phyloP scores from a whole-genome alignment of 2,113 vertebrate genomes.

The Scatophagus argus region DNA sequence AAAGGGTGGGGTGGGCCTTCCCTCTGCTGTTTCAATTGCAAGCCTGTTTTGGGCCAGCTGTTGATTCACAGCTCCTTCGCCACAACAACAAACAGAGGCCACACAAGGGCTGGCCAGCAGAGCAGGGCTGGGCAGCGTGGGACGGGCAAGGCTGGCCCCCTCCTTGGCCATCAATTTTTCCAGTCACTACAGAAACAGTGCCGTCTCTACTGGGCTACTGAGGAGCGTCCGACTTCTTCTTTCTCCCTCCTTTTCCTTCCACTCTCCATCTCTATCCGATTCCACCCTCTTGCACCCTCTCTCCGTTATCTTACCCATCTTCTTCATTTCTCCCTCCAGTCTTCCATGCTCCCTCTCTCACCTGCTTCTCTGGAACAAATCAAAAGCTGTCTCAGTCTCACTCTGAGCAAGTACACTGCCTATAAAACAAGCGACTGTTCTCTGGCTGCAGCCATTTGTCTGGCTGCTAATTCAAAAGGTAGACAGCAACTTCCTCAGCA shows the following conservation, averaged over 20 bases:
- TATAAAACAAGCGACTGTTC: constrained; percentile 70
- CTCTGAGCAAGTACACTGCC: constrained; percentile 65
- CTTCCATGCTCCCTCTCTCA: constrained; percentile 62
- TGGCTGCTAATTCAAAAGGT: constrained; percentile 62
- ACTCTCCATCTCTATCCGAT: constrained; percentile 40
- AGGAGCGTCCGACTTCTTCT: constrained; percentile 64
- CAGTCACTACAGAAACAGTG: constrained; percentile 79
- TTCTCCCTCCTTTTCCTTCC: constrained; percentile 35
- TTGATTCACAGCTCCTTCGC: constrained; percentile 80
- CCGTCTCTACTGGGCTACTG: constrained; percentile 65
- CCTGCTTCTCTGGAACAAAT: constrained; percentile 73
- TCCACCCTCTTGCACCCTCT: constrained; percentile 20
- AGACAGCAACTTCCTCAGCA: constrained; percentile 62
- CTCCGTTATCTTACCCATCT: constrained; percentile 33
- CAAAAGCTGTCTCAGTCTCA: constrained; percentile 64
- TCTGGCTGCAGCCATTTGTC: constrained; percentile 62
- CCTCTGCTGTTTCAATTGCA: constrained; percentile 67
- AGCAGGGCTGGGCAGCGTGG: constrained; percentile 44
- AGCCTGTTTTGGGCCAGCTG: constrained; percentile 72
- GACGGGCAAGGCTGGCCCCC: constrained; percentile 39
- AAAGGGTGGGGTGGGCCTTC: constrained; percentile 49
- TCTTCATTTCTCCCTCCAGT: constrained; percentile 16
- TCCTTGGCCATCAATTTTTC: constrained; percentile 73
- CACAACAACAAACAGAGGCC: constrained; percentile 81
- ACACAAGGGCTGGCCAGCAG: constrained; percentile 72